Percentiles rank a stretch among this genome's conserved stretches.
Evolutionary conservation across 2,797 vertebrate species (phyloP).

Genomic region (Lepidocolaptes lacrymiger): DNA sequence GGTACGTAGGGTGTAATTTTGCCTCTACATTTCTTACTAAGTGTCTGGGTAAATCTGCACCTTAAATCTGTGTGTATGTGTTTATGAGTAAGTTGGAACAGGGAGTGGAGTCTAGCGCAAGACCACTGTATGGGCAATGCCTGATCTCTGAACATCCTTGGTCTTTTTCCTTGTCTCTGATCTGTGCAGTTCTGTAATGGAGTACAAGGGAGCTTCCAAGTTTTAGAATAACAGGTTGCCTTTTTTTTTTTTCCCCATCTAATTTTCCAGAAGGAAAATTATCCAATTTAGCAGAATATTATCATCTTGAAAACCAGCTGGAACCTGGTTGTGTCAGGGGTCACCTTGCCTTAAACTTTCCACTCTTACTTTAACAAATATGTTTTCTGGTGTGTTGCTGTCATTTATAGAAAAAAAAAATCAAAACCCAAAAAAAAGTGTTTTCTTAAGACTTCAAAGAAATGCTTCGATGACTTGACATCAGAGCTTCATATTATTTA

Average conservation of each 20-base stretch:
- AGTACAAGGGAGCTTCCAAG: neutral
- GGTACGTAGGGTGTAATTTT: neutral
- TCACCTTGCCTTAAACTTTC: neutral
- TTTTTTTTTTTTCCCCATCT: neutral
- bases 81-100: rapidly evolving
- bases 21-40: neutral
- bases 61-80: neutral
- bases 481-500: neutral
- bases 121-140: neutral
- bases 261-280: neutral
- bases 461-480: neutral
- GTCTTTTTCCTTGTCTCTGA: neutral
- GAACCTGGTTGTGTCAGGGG: neutral
- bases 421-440: neutral
- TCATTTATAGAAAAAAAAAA: neutral
- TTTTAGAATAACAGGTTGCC: neutral
- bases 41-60: neutral
- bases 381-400: neutral
- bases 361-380: neutral
- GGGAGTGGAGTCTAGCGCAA: neutral
- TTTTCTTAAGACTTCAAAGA: neutral
- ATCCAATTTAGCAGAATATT: neutral
- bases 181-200: neutral
- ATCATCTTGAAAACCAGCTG: neutral
- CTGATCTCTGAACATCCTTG: neutral